phyloP scores from a whole-genome alignment of 2,113 vertebrate genomes.

The Ursus arctos region DNA sequence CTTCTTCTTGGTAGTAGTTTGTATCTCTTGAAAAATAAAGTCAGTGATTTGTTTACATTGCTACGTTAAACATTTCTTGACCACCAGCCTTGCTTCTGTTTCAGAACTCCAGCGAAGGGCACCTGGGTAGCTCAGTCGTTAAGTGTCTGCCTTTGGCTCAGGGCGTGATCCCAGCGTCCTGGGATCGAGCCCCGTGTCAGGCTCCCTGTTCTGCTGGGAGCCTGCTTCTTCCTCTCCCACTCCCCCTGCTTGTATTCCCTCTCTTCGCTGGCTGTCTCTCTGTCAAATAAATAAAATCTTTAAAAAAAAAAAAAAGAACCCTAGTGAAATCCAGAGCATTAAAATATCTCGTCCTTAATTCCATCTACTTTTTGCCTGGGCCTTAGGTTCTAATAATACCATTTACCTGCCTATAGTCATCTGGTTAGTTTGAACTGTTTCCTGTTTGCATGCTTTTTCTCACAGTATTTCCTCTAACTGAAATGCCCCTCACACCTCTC shows the following conservation, averaged over 20 bases:
- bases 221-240: no score
- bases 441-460: constrained; percentile 27
- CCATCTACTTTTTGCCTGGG: background rate
- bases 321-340: background rate
- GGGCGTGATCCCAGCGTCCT: no score
- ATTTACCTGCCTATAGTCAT: background rate
- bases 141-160: no score
- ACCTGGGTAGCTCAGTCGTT: no score
- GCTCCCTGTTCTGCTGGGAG: no score
- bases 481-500: background rate
- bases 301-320: background rate
- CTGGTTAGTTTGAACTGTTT: constrained; percentile 12
- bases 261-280: no score
- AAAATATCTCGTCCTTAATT: background rate
- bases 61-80: background rate
- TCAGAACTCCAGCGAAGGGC: background rate
- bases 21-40: background rate
- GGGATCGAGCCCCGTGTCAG: no score
- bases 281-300: no score
- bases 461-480: background rate
- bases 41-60: background rate
- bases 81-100: background rate
- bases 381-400: background rate
- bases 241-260: no score
- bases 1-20: background rate